These are phyloP conservation scores for Melanostoma scalare DNA, from an alignment of 2,888 invertebrate species.

Conservation along the genomic window DNA sequence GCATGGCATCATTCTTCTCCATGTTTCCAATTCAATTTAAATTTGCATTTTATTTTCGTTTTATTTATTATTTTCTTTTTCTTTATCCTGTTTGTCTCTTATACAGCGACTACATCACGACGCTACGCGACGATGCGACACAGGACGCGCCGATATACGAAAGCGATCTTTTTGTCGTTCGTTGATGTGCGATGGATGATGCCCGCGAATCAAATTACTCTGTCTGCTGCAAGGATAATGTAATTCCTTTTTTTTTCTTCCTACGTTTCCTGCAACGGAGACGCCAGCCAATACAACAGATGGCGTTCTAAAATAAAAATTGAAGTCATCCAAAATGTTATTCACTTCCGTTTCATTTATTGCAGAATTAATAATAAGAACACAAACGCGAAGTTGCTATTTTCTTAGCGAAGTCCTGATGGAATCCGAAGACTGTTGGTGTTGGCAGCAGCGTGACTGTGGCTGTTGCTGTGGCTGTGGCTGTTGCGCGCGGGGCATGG, in stretches of 20 bases:
- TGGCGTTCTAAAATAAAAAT: constrained; percentile 40
- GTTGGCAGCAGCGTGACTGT: not conserved
- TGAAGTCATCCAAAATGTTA: constrained; percentile 37
- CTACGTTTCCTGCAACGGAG: constrained; percentile 19
- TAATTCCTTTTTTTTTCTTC: constrained; percentile 34
- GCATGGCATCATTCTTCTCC: constrained; percentile 51
- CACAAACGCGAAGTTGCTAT: constrained; percentile 11
- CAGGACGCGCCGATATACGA: constrained; percentile 14
- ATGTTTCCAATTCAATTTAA: constrained; percentile 67
- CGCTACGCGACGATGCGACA: not conserved
- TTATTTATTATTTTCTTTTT: constrained; percentile 2
- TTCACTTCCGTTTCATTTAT: constrained; percentile 21
- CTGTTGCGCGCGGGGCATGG: not conserved
- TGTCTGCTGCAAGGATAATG: constrained; percentile 63
- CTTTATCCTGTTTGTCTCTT: constrained; percentile 13
- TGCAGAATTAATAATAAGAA: constrained; percentile 43
- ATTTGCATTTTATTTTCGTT: constrained; percentile 65
- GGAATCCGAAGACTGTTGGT: constrained; percentile 1
- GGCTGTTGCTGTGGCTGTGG: not conserved
- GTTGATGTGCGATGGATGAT: constrained; percentile 60
- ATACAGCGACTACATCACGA: not conserved
- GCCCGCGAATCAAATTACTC: constrained; percentile 63
- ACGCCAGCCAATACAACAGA: constrained; percentile 43
- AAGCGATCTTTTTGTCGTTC: constrained; percentile 51
- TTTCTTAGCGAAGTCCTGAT: constrained; percentile 21